A percentile compares a stretch with the other conserved stretches of the same genome.
Evolutionary conservation across 35 echinoderm and acorn worm species (phyloP).

Genomic region (Lytechinus pictus): DNA sequence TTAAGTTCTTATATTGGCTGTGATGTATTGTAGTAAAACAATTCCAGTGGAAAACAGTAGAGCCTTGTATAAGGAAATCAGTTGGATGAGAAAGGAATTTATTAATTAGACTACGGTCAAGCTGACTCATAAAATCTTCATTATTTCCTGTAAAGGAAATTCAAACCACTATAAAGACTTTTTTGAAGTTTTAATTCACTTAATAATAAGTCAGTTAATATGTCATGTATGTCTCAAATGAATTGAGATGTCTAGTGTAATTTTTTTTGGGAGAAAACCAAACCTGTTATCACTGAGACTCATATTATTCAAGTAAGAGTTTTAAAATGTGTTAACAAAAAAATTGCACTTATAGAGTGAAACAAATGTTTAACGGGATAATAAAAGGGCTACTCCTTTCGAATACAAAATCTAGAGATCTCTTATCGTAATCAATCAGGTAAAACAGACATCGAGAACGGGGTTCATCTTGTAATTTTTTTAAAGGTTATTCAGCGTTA

Average conservation of each 20-base stretch:
- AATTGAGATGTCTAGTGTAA: background rate
- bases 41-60: background rate
- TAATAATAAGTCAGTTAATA: background rate
- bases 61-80: background rate
- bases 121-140: background rate
- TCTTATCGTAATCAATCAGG: background rate
- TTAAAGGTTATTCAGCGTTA: background rate
- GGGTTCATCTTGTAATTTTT: background rate
- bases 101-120: background rate
- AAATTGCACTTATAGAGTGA: background rate
- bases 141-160: background rate
- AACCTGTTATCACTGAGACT: background rate
- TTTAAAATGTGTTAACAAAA: background rate
- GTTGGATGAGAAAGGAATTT: background rate
- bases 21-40: background rate
- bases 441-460: too few relatives aligned
- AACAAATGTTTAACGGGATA: too few relatives aligned
- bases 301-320: background rate
- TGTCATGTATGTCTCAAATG: background rate
- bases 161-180: background rate
- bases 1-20: background rate
- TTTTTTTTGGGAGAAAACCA: background rate
- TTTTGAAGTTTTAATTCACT: background rate
- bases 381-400: background rate
- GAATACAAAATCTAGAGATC: background rate